Percentiles rank a stretch among this genome's conserved stretches.
These are phyloP conservation scores for Coracias cyanogaster DNA, from an alignment of 2,797 vertebrate species.

Conservation along the genomic window DNA sequence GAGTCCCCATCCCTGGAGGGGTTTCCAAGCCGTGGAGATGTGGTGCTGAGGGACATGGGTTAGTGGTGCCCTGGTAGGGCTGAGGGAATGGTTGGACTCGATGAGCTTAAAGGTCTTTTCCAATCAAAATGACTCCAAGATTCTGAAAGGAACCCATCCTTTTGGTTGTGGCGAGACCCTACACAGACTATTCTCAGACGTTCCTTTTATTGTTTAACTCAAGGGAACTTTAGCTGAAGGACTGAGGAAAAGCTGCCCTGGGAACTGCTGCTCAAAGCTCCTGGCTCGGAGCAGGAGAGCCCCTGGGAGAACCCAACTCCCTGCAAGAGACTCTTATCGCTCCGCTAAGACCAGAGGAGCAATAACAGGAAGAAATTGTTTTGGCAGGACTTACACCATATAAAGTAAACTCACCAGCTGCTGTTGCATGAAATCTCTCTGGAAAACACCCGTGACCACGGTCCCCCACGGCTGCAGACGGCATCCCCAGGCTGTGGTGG, in stretches of 20 bases:
- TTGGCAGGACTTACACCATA: slow-evolving; percentile 23
- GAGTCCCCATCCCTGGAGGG: too few species aligned
- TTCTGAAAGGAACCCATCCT: background rate
- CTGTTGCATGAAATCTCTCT: background rate
- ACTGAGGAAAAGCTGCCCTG: background rate
- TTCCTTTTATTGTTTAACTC: background rate
- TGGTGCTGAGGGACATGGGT: background rate
- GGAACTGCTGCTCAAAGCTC: background rate
- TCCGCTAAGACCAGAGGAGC: background rate
- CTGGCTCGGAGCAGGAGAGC: background rate
- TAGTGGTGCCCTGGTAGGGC: background rate
- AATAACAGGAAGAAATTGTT: slow-evolving; percentile 68
- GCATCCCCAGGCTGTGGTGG: background rate
- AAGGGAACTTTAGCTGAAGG: background rate
- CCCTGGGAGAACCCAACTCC: slow-evolving; percentile 2
- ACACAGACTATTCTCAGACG: background rate
- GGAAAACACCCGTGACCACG: background rate
- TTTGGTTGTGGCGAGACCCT: background rate
- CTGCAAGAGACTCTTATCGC: background rate
- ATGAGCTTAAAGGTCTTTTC: too few species aligned
- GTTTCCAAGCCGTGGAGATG: background rate
- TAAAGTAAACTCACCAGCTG: background rate
- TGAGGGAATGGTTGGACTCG: background rate
- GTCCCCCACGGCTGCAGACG: background rate
- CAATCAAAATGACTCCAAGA: background rate